phyloP scores from a whole-genome alignment of 2,113 vertebrate genomes.

The Proterorhinus semilunaris region DNA sequence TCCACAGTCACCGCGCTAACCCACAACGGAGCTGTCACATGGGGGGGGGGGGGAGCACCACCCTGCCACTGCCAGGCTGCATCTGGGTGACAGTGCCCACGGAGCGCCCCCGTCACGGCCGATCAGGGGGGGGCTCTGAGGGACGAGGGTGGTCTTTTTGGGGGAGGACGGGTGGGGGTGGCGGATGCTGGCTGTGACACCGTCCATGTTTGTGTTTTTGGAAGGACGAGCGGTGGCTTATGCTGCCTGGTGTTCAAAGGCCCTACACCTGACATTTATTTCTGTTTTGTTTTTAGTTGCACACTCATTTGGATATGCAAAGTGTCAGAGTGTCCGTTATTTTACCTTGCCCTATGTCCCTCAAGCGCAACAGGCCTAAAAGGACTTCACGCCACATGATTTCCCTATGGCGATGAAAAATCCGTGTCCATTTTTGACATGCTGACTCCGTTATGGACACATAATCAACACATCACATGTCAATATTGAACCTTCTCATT shows the following conservation, averaged over 20 bases:
- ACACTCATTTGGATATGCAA: too few species aligned
- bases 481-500: background rate
- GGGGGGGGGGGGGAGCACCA: constrained; percentile 58
- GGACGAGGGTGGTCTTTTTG: constrained; percentile 62
- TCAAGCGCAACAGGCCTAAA: too few species aligned
- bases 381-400: background rate
- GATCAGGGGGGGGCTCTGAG: constrained; percentile 71
- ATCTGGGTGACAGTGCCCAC: constrained; percentile 81
- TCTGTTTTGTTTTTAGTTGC: too few species aligned
- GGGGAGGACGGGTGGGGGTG: background rate
- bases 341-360: too few species aligned
- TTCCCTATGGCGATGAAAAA: background rate
- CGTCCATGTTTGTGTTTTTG: background rate
- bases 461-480: background rate
- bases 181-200: background rate
- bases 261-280: too few species aligned
- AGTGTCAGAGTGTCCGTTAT: too few species aligned
- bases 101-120: constrained; percentile 73
- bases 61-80: constrained; percentile 79
- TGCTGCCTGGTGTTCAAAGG: too few species aligned
- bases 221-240: background rate
- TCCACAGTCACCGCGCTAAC: constrained; percentile 9
- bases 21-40: constrained; percentile 51
- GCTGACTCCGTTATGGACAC: background rate
- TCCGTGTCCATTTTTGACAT: background rate